phyloP scores from a whole-genome alignment of 2,113 vertebrate species.

The Nerophis lumbriciformis region DNA sequence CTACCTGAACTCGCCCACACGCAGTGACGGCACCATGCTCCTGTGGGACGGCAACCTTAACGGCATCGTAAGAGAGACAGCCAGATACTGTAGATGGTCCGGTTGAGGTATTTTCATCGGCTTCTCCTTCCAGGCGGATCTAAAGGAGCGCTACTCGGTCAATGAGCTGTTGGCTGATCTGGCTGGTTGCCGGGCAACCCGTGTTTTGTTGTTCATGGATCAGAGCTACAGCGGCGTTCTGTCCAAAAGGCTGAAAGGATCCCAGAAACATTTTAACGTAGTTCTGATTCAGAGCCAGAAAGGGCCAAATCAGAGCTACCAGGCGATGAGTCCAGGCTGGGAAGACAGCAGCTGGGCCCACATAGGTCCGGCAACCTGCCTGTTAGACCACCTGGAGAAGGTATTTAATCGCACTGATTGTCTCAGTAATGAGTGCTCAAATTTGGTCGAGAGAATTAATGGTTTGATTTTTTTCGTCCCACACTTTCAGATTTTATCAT shows the following conservation, averaged over 20 bases:
- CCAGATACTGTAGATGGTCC: not conserved
- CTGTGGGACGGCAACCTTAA: constrained; percentile 77
- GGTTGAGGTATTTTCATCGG: not conserved
- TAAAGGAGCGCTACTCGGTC: constrained; percentile 56
- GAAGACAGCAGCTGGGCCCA: constrained; percentile 60
- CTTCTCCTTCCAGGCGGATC: constrained; percentile 38
- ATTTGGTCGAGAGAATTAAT: not conserved
- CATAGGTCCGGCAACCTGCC: constrained; percentile 61
- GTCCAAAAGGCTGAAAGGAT: constrained; percentile 69
- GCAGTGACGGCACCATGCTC: constrained; percentile 76
- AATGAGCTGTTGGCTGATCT: constrained; percentile 61
- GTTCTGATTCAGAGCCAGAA: constrained; percentile 61
- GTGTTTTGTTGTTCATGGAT: constrained; percentile 76
- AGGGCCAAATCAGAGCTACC: constrained; percentile 32
- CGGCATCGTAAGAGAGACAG: constrained; percentile 66
- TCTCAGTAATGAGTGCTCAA: not conserved
- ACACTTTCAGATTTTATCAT: not conserved
- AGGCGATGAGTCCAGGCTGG: constrained; percentile 16
- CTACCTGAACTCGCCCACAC: constrained; percentile 76
- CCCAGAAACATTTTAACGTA: constrained; percentile 73
- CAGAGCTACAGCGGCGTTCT: constrained; percentile 74
- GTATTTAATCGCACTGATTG: constrained; percentile 20
- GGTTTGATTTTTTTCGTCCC: not conserved
- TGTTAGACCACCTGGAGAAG: constrained; percentile 70
- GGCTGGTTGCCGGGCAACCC: constrained; percentile 70